Base-by-base conservation (phyloP, 2,888 invertebrate species). In the Plebejus melissa region DNA sequence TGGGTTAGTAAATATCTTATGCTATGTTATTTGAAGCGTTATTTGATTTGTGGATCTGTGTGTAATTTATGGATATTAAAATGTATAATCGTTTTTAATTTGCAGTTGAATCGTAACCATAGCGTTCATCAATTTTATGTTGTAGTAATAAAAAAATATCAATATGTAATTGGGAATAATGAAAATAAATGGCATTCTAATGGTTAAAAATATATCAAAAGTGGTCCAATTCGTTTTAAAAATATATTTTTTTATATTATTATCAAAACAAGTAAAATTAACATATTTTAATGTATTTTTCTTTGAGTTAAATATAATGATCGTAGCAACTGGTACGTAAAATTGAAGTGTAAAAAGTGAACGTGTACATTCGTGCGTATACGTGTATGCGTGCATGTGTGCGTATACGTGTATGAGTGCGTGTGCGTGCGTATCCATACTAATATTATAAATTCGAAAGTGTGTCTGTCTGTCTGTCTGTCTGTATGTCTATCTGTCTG, bases 391-490 rank as follows among this genome's bases (percentile, higher is more conserved):
- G 74, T 69, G 57, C 54, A 69, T 11, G 50, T 65, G 32, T 77
- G 36, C 22, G 57, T 54, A n/a, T 4, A 13, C 13, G 13, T 13
- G 50, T 50, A 50, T 50, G 41, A 9, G 65, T 76, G 70, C 57
- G 22, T 32, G 54, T 72, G 76, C 65, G 69, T 74, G 58, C 41
- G 75, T 74, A 74, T 22, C 22, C 22, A 22, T 22, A 22, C 22
- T 22, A 22, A 22, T 22, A 22, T 22, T 22, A 22, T 22, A 22
- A 22, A 22, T 22, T 22, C 22, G 22, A 22, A 22, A 22, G 22
- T 22, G 22, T 22, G 22, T 22, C 22, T 22, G 22, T 22, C 22
- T 22, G 22, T 22, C 22, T 22, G 22, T 22, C 22, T 22, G 22
- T 22, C 22, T 22, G 22, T 22, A 22, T 22, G 22, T 22, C 22